Base-by-base conservation (phyloP, 2,888 invertebrate genomes). In the Rutpela maculata region DNA sequence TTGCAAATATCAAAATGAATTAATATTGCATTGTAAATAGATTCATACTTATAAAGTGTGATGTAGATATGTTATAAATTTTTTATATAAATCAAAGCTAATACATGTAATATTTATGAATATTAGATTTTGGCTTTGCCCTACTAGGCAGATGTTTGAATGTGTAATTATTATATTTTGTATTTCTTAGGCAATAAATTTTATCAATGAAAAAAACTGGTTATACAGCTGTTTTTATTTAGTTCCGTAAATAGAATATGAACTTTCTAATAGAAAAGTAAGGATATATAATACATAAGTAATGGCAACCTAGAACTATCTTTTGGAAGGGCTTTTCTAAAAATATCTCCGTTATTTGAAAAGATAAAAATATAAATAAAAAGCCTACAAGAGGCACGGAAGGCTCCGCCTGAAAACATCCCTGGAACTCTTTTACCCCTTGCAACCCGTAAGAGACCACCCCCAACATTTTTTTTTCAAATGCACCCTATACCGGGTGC, bases 171-270 rank as follows among this genome's bases (percentile, higher is more conserved):
- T 56, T 59, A 67, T 77, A 77, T 77, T 77, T 77, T 77, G 69
- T 74, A 77, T 74, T 74, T 77, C 60, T 70, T 74, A 70, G 74
- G 74, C 74, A 77, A 74, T 77, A 74, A 77, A 70, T 60, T 72
- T 72, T 72, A 63, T 26, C 2, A 19, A 59, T 26, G 67, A 26
- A 67, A 56, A 26, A 59, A 59, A 18, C 43, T 43, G 15, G 7
- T 15, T 4, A 50, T 3, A 12, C 6, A 50, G n/a, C 7, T 5
- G n/a, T 7, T 2, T 50, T n/a, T 50, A 50, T 50, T 50, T 15
- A 17, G n/a, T n/a, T 50, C 50, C n/a, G 6, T 43, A 35, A 35
- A 7, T 35, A 35, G 26, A 35, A 35, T 35, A 35, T 6, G 9
- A 9, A 35, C 7, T 35, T 26, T 35, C 7, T 35, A 3, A 35